Evolutionary conservation across 2,113 vertebrate species (phyloP).

Genomic region (Oncorhynchus tshawytscha): DNA sequence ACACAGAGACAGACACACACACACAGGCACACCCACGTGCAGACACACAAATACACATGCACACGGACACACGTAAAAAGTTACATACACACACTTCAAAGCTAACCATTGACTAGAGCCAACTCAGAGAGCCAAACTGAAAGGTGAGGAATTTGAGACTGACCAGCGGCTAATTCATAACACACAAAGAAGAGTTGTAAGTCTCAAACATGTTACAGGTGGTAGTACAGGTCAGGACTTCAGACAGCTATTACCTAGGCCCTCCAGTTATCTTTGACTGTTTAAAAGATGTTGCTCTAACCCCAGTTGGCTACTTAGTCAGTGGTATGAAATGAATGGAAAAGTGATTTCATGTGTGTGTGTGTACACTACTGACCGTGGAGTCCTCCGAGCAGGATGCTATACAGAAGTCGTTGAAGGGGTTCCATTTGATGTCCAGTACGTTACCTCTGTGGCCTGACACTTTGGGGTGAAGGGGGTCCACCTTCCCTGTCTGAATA

Average conservation of each 20-base stretch:
- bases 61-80: neutral
- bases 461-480: constrained; percentile 85
- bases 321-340: neutral
- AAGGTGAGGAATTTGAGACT: too few relatives aligned
- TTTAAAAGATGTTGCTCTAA: too few relatives aligned
- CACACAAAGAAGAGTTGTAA: neutral
- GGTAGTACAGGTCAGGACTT: too few relatives aligned
- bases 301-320: neutral
- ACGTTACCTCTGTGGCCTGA: constrained; percentile 88
- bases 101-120: neutral
- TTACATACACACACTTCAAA: neutral
- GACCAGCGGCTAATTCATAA: too few relatives aligned
- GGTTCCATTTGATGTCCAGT: constrained; percentile 93
- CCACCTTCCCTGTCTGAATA: constrained; percentile 87
- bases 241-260: too few relatives aligned
- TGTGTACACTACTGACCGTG: constrained; percentile 73
- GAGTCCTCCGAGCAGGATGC: constrained; percentile 91
- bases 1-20: neutral
- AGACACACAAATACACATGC: too few relatives aligned
- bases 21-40: too few relatives aligned
- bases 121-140: too few relatives aligned
- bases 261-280: too few relatives aligned
- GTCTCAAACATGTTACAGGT: neutral
- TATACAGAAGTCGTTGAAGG: constrained; percentile 89
- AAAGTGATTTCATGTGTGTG: neutral